Evolutionary conservation across 2,888 invertebrate species (phyloP).

Genomic region (Limenitis camilla): DNA sequence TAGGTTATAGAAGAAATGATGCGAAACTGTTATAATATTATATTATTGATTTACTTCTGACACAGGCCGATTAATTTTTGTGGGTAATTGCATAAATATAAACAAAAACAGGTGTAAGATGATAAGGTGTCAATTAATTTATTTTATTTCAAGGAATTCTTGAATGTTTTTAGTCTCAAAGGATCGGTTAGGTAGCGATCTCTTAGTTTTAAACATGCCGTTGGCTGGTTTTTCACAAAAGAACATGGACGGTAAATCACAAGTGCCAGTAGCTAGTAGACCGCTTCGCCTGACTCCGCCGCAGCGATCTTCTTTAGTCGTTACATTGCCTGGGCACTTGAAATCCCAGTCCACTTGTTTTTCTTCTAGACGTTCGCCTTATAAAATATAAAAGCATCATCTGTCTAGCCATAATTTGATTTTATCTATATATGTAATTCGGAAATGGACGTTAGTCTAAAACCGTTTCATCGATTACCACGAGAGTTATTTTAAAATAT

Average conservation of each 20-base stretch:
- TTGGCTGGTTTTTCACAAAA: slow-evolving; percentile 42
- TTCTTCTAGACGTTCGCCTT: slow-evolving; percentile 33
- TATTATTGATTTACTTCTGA: no score
- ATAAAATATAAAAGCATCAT: not conserved
- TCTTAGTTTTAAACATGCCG: slow-evolving; percentile 17
- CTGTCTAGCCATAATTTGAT: no score
- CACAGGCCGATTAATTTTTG: no score
- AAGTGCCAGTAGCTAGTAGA: slow-evolving; percentile 31
- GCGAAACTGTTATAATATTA: no score
- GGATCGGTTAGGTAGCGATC: not conserved
- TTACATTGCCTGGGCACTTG: slow-evolving; percentile 27
- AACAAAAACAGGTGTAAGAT: no score
- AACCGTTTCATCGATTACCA: no score
- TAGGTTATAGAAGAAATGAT: no score
- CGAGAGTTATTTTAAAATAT: not conserved
- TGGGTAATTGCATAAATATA: no score
- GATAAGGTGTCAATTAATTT: not conserved
- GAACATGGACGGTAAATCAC: slow-evolving; percentile 37
- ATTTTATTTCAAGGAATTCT: not conserved
- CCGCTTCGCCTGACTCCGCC: slow-evolving; percentile 40
- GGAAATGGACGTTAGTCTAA: not conserved
- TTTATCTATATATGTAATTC: no score
- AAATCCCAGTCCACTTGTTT: slow-evolving; percentile 37
- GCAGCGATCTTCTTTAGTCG: slow-evolving; percentile 30
- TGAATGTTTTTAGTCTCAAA: not conserved